Conservation (phyloP, 2,888 invertebrate genomes). For the Meloe dianella region DNA sequence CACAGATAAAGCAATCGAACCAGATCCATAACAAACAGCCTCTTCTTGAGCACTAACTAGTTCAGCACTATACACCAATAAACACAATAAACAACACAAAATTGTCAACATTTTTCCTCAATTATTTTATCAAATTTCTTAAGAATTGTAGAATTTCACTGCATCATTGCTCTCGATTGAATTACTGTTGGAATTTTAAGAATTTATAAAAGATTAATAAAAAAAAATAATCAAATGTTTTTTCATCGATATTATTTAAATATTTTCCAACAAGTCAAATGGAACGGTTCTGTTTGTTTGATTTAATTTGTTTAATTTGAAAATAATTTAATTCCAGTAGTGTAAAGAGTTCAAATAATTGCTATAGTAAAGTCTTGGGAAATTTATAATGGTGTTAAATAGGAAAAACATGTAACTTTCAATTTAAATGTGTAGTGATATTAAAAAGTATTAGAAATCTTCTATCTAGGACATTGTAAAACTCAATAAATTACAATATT, state of each 20-base stretch:
- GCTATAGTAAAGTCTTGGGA: not conserved
- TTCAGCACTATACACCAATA: conserved; percentile 31
- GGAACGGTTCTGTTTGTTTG: not conserved
- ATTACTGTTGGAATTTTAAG: conserved; percentile 25
- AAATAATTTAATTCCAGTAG: not conserved
- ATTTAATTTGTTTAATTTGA: conserved; percentile 2
- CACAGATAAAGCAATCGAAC: conserved; percentile 74
- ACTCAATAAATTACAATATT: not conserved
- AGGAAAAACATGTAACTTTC: conserved; percentile 9
- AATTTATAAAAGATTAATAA: not conserved
- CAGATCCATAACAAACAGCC: conserved; percentile 68
- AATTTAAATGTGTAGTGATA: not conserved
- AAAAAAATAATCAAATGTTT: too few species aligned
- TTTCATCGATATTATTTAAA: not conserved
- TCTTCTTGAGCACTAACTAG: conserved; percentile 48
- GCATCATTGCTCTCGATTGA: conserved; percentile 19
- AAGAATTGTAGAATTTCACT: not conserved
- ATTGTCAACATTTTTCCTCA: not conserved
- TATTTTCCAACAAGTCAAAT: conserved; percentile 14
- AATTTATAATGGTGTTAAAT: conserved; percentile 1
- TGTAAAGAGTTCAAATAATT: not conserved
- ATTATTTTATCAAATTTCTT: conserved; percentile 16
- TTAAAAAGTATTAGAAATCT: conserved; percentile 6
- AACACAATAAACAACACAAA: conserved; percentile 15
- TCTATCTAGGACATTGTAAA: conserved; percentile 7